Base-by-base conservation (phyloP, 2,888 invertebrate species). In the Ypsolopha sequella region DNA sequence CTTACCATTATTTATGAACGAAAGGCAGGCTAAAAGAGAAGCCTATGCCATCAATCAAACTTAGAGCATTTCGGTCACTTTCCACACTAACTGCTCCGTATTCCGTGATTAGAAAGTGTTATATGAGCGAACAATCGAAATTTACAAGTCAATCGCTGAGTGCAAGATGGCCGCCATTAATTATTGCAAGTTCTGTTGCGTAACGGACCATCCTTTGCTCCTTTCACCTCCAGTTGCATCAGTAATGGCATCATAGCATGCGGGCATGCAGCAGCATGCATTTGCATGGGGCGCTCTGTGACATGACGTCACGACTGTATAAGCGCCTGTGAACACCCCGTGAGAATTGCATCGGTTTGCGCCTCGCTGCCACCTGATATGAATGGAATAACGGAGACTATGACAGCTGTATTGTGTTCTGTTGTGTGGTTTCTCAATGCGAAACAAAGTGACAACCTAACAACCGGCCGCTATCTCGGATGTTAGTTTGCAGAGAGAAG, bases 271-370 rank as follows among this genome's bases (percentile, higher is more conserved):
- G 36, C 14, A 43, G 24, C 43, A 14, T 43, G 50, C 43, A 43
- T 33, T 9, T 43, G 50, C 43, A 43, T 33, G 24, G 14, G 36
- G 8, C 4, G 14, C 8, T 34, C 11, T 13, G 24, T 53, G 48
- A 49, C 53, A 51, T 53, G 52, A 48, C 52, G 50, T 45, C 53
- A 52, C 51, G 54, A 49, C 51, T 34, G 10, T 44, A 48, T 48
- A 52, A 51, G 51, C 7, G 45, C 53, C 54, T 24, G 24, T 24
- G 24, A 24, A 49, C 54, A 60, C 63, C 71, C 68, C 72, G 70
- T 75, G 76, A 71, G 76, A 76, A 74, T 71, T 55, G 56, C 62
- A 60, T 63, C 66, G 63, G 70, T 70, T 71, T 43, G 44, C 24
- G 24, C 24, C 24, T 24, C 58, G 55, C 57, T 24, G 24, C 24